phyloP scores from a whole-genome alignment of 2,113 vertebrate genomes.

The Macrotus californicus region DNA sequence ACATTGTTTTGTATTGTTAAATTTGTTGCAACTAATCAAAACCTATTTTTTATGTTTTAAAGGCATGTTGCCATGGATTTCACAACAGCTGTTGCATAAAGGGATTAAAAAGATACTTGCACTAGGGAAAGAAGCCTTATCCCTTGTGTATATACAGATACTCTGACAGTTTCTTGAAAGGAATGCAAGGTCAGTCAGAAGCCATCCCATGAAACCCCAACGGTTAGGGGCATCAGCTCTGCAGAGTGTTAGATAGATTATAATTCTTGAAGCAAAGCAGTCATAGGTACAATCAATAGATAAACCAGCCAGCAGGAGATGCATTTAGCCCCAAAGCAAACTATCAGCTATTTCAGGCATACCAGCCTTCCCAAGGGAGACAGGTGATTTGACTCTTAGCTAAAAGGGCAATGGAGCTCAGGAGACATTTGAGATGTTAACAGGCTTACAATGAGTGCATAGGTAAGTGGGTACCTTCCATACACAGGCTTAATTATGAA shows the following conservation, averaged over 20 bases:
- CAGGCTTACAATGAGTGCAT: conserved; percentile 13
- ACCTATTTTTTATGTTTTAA: not conserved
- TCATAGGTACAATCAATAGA: conserved; percentile 52
- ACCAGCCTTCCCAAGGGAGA: conserved; percentile 29
- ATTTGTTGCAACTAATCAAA: not conserved
- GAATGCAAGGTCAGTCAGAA: not conserved
- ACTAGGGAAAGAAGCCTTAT: not conserved
- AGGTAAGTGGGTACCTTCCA: conserved; percentile 20
- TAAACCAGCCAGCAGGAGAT: conserved; percentile 26
- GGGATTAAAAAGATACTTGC: not conserved
- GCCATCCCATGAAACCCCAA: not conserved
- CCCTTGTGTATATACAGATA: not conserved
- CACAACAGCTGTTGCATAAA: not conserved
- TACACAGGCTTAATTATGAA: conserved; percentile 46
- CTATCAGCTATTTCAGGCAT: conserved; percentile 29
- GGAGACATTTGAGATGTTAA: conserved; percentile 26
- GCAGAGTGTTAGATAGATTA: conserved; percentile 36
- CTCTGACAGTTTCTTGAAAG: not conserved
- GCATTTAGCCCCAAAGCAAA: conserved; percentile 57
- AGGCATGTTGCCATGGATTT: not conserved
- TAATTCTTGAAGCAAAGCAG: conserved; percentile 16
- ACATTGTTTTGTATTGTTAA: not conserved
- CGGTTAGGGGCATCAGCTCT: not conserved
- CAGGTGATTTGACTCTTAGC: conserved; percentile 35
- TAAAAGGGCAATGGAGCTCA: conserved; percentile 55